phyloP scores from a whole-genome alignment of 2,888 invertebrate species.

The Herminia tarsipennalis region DNA sequence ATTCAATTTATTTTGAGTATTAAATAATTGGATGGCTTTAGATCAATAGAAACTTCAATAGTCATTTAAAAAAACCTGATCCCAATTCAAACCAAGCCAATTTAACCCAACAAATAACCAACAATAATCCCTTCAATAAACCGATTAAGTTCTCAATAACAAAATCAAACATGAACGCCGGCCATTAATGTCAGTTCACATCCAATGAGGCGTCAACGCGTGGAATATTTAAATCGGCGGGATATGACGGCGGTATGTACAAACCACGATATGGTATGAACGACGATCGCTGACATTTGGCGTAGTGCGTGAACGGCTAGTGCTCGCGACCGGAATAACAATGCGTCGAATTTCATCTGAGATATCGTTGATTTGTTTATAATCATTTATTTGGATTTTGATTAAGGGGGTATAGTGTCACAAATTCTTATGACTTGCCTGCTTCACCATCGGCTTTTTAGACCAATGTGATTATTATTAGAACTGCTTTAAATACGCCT shows the following conservation, averaged over 20 bases:
- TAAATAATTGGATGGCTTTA: no score
- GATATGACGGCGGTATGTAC: constrained; percentile 21
- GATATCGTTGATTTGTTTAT: constrained; percentile 1
- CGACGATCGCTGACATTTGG: constrained; percentile 41
- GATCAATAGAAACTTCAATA: no score
- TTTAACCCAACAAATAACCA: neutral
- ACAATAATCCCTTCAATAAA: constrained; percentile 26
- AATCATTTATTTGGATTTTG: neutral
- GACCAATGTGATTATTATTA: no score
- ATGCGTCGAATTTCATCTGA: constrained; percentile 1
- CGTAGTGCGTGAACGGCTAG: constrained; percentile 29
- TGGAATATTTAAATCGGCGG: constrained; percentile 40
- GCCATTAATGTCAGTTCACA: constrained; percentile 30
- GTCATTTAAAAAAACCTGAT: no score
- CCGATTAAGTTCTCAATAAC: constrained; percentile 44
- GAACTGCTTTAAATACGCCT: no score
- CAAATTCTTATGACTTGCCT: no score
- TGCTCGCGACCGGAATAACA: constrained; percentile 34
- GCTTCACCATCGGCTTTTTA: no score
- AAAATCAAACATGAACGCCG: constrained; percentile 27
- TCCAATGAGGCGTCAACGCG: constrained; percentile 40
- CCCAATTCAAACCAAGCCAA: no score
- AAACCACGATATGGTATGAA: constrained; percentile 32
- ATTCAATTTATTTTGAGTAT: no score
- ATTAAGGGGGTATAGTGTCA: no score